A percentile compares a stretch with the other conserved stretches of the same genome.
These are phyloP conservation scores for Chesias legatella DNA, from an alignment of 2,888 invertebrate species.

Conservation along the genomic window DNA sequence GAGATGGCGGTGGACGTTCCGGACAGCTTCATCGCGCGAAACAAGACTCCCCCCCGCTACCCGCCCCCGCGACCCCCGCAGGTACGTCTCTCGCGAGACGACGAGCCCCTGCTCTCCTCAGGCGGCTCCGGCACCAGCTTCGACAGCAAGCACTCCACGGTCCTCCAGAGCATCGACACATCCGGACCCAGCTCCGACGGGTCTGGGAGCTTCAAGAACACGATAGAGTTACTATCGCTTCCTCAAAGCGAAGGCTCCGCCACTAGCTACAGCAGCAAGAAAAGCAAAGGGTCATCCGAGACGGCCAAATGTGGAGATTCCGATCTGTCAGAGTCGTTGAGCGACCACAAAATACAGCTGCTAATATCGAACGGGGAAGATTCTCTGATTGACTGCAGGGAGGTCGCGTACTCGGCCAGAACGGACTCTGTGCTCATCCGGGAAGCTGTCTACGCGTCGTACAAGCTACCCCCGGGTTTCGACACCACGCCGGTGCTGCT, in stretches of 20 bases:
- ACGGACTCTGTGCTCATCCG: constrained; percentile 76
- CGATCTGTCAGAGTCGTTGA: constrained; percentile 61
- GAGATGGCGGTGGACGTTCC: constrained; percentile 99
- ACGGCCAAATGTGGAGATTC: constrained; percentile 71
- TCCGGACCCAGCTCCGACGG: constrained; percentile 65
- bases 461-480: constrained; percentile 69
- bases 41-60: constrained; percentile 95
- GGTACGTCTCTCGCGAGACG: constrained; percentile 77
- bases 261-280: constrained; percentile 66
- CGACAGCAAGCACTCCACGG: constrained; percentile 69
- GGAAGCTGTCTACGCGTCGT: constrained; percentile 72
- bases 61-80: constrained; percentile 89
- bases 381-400: constrained; percentile 69
- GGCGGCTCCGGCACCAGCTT: constrained; percentile 70
- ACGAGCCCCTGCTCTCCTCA: constrained; percentile 74
- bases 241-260: constrained; percentile 72
- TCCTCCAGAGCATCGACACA: constrained; percentile 58
- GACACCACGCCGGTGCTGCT: constrained; percentile 74
- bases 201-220: constrained; percentile 67
- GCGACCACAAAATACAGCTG: constrained; percentile 70
- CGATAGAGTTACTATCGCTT: constrained; percentile 61
- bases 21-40: constrained; percentile 93
- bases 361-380: constrained; percentile 72
- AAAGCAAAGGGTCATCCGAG: constrained; percentile 66
- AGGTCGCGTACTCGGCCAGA: constrained; percentile 69